phyloP scores from a whole-genome alignment of 2,888 invertebrate species.

The Meteorus colon region DNA sequence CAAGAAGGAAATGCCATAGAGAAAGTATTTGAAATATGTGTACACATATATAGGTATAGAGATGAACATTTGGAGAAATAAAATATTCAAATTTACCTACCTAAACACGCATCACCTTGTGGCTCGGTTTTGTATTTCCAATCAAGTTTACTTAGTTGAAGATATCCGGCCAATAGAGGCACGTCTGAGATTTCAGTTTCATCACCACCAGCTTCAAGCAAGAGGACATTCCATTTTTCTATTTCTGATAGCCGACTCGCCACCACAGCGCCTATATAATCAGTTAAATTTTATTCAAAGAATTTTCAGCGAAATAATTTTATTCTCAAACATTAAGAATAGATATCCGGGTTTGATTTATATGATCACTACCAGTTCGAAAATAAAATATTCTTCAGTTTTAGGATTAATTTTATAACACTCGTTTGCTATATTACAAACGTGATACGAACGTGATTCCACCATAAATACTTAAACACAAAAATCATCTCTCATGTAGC shows the following conservation, averaged over 20 bases:
- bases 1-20: slow-evolving; percentile 27
- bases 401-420: too few relatives aligned
- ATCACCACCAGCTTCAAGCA: slow-evolving; percentile 91
- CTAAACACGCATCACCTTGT: slow-evolving; percentile 86
- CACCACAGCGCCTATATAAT: slow-evolving; percentile 82
- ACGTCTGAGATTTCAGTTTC: slow-evolving; percentile 94
- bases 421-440: too few relatives aligned
- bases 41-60: slow-evolving; percentile 3
- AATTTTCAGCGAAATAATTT: too few relatives aligned
- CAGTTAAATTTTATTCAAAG: too few relatives aligned
- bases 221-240: slow-evolving; percentile 85
- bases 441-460: too few relatives aligned
- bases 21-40: slow-evolving; percentile 20
- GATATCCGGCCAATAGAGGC: slow-evolving; percentile 88
- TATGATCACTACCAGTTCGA: too few relatives aligned
- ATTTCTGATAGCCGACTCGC: slow-evolving; percentile 88
- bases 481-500: too few relatives aligned
- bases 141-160: slow-evolving; percentile 90
- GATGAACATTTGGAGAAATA: neutral
- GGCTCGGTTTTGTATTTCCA: slow-evolving; percentile 97
- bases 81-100: slow-evolving; percentile 73
- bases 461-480: too few relatives aligned
- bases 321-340: too few relatives aligned
- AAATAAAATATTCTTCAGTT: too few relatives aligned
- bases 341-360: too few relatives aligned